Evolutionary conservation across 2,113 vertebrate species (phyloP), one percentile per base, ranked within the genome.

Genomic region (Cavia porcellus): DNA sequence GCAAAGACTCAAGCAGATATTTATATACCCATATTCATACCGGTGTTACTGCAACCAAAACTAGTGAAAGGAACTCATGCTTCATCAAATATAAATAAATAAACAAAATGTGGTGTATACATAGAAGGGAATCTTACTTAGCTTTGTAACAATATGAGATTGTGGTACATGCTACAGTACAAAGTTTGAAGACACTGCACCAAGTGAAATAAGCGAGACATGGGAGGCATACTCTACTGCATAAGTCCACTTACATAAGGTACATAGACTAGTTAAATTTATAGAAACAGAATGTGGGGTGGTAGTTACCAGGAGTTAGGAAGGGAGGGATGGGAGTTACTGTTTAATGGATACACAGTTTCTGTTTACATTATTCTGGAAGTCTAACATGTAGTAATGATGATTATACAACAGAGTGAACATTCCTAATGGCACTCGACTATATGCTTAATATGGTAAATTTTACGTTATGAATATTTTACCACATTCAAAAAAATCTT

Each of bases 401-500:
- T 66, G 11, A 45, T 68, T 92, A 28, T 15, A 52, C n/a, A 81
- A 10, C 42, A n/a, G 0, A 64, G 30, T 94, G 32, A 84, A 32
- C 22, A 9, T 62, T 14, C 7, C 74, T 80, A 86, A 45, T 86
- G 42, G 28, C 83, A 62, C 17, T 87, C n/a, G 62, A 8, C 45
- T 90, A 1, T 88, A 17, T 92, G 11, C 4, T 77, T 92, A 57
- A 80, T 45, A 47, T 92, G 66, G 22, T 88, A 59, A 25, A 32
- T 88, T 88, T 87, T 87, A 62, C 30, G 20, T 57, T 82, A 38
- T 5, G 2, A 64, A 12, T 81, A 42, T 55, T 87, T 96, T 95
- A 84, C n/a, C 66, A 87, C 75, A 87, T 74, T 75, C 47, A 81
- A 61, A 93, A 81, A 25, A 57, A 85, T 62, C 15, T 94, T 22